Conservation (phyloP, 2,888 invertebrate genomes). For the Rhingia campestris region DNA sequence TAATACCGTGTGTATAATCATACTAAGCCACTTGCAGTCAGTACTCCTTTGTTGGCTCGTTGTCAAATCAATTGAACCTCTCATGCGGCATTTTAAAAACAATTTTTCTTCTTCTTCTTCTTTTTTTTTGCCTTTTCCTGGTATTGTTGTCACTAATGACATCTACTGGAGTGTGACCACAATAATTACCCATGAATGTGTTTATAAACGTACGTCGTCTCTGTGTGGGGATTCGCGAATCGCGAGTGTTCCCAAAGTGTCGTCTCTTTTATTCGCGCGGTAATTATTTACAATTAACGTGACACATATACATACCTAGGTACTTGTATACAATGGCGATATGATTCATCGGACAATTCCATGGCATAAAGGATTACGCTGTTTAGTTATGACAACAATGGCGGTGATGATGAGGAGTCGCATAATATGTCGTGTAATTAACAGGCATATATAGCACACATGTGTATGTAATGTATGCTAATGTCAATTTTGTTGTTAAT, state of each 20-base stretch:
- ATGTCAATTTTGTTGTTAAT: neutral
- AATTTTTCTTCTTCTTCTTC: conserved; percentile 5
- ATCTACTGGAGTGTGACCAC: conserved; percentile 51
- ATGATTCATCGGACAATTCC: conserved; percentile 59
- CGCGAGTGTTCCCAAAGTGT: conserved; percentile 39
- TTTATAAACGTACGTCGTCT: neutral
- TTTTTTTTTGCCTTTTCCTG: conserved; percentile 33
- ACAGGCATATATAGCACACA: conserved; percentile 31
- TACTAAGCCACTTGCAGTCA: neutral
- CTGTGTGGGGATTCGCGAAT: neutral
- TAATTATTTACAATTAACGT: conserved; percentile 61
- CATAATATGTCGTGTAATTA: conserved; percentile 13
- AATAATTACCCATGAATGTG: conserved; percentile 26
- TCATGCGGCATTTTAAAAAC: conserved; percentile 44
- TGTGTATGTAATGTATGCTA: neutral
- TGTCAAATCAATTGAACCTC: conserved; percentile 44
- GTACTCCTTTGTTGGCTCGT: conserved; percentile 16
- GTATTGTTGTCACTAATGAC: conserved; percentile 51
- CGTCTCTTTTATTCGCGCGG: conserved; percentile 32
- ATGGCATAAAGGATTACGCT: conserved; percentile 43
- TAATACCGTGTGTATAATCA: neutral
- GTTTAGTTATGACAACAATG: conserved; percentile 13
- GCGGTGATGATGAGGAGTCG: conserved; percentile 5
- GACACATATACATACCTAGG: conserved; percentile 33
- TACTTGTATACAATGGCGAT: conserved; percentile 20